Percentiles rank a stretch among this genome's conserved stretches.
These are phyloP conservation scores for Holacanthella duospinosa DNA, from an alignment of 2,888 invertebrate genomes.

Conservation along the genomic window DNA sequence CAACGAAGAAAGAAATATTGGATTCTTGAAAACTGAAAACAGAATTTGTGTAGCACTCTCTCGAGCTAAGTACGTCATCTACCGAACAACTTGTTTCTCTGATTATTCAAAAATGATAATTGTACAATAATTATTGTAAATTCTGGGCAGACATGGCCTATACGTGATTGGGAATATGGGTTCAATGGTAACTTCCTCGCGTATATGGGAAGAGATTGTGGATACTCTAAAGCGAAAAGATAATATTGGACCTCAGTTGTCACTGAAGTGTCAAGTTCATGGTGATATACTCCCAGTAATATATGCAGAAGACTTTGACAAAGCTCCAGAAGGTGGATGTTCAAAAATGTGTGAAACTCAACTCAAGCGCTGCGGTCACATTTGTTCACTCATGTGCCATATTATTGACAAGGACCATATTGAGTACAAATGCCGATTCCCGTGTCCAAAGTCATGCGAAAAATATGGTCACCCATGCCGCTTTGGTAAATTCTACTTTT, in stretches of 20 bases:
- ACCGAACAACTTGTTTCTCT: too few species aligned
- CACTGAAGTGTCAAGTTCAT: neutral
- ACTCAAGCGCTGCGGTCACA: conserved; percentile 51
- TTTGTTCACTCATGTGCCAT: conserved; percentile 53
- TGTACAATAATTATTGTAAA: too few species aligned
- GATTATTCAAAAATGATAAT: too few species aligned
- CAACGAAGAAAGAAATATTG: conserved; percentile 55
- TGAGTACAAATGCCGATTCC: conserved; percentile 44
- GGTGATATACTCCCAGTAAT: conserved; percentile 10
- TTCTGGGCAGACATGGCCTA: neutral
- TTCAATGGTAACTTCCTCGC: neutral
- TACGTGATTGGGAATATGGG: conserved; percentile 3
- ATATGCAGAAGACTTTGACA: conserved; percentile 16
- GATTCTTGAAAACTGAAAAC: conserved; percentile 58
- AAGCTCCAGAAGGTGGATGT: conserved; percentile 53
- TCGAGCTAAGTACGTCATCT: conserved; percentile 52
- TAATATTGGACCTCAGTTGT: neutral
- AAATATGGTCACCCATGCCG: conserved; percentile 18
- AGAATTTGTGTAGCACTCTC: conserved; percentile 68
- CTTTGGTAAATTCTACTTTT: neutral
- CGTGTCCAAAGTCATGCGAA: conserved; percentile 40
- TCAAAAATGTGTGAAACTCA: conserved; percentile 45
- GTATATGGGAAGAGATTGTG: neutral
- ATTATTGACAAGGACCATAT: conserved; percentile 48
- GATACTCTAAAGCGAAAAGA: neutral